These are phyloP conservation scores for Drosophila sulfurigaster DNA, from an alignment of 1,140 invertebrate genomes.

Conservation along the genomic window DNA sequence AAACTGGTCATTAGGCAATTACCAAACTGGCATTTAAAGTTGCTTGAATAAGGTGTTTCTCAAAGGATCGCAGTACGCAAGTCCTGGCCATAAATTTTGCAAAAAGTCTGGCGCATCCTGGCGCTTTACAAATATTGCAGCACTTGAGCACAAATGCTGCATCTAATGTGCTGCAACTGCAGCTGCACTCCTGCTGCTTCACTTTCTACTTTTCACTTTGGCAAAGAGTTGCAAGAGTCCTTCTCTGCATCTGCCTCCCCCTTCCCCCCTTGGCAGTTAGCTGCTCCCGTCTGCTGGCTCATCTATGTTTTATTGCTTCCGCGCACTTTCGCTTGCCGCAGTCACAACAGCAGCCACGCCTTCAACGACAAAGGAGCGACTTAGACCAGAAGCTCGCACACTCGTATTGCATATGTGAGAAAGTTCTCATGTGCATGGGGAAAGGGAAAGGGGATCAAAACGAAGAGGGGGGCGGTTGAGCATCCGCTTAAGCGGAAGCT, in stretches of 20 bases:
- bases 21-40: constrained; percentile 29
- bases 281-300: constrained; percentile 15
- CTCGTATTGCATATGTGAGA: constrained; percentile 60
- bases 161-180: constrained; percentile 52
- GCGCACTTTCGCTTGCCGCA: constrained; percentile 75
- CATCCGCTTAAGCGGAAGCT: constrained; percentile 62
- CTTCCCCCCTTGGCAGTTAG: constrained; percentile 1
- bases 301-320: constrained; percentile 79
- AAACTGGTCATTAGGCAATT: constrained; percentile 68
- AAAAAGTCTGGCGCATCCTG: constrained; percentile 46
- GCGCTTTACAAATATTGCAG: constrained; percentile 74
- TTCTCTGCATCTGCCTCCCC: background rate
- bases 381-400: constrained; percentile 46
- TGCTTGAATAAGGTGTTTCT: constrained; percentile 4
- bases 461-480: constrained; percentile 26
- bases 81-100: constrained; percentile 56
- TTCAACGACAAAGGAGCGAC: constrained; percentile 12
- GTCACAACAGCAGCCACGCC: constrained; percentile 3
- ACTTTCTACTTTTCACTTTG: constrained; percentile 56
- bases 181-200: constrained; percentile 19
- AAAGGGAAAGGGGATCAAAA: background rate
- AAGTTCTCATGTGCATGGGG: constrained; percentile 75
- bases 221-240: constrained; percentile 28
- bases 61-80: background rate
- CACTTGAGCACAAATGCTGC: constrained; percentile 78